Evolutionary conservation across 2,888 invertebrate genomes (phyloP).

Genomic region (Gibbula magus): DNA sequence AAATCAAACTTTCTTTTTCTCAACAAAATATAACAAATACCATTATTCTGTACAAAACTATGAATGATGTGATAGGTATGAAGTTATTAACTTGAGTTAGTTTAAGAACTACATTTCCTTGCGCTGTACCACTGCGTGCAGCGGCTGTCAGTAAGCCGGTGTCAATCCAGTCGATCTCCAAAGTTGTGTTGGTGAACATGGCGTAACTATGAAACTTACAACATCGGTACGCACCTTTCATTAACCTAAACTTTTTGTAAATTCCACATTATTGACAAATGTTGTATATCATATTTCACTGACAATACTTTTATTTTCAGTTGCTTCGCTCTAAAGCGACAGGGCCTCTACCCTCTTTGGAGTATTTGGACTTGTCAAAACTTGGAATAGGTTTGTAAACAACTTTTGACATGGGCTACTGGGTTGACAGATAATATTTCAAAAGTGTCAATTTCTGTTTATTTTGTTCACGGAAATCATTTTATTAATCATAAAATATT

Average conservation of each 20-base stretch:
- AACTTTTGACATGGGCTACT: not conserved
- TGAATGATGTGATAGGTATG: too few species aligned
- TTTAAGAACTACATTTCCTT: not conserved
- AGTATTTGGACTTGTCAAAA: slow-evolving; percentile 64
- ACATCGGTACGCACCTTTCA: slow-evolving; percentile 32
- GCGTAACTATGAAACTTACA: slow-evolving; percentile 39
- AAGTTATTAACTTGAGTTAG: too few species aligned
- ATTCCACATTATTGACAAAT: not conserved
- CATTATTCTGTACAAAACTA: too few species aligned
- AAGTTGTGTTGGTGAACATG: not conserved
- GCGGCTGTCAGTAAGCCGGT: slow-evolving; percentile 3
- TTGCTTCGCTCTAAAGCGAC: slow-evolving; percentile 54
- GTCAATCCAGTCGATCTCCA: not conserved
- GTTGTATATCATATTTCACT: not conserved
- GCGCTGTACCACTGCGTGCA: not conserved
- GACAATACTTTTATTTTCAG: slow-evolving; percentile 45
- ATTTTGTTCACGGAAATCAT: not conserved
- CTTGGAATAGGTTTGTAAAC: slow-evolving; percentile 59
- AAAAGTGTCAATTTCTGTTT: not conserved
- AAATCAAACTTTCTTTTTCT: too few species aligned
- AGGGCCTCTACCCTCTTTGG: slow-evolving; percentile 55
- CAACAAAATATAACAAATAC: too few species aligned
- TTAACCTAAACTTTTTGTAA: not conserved
- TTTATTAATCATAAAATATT: not conserved
- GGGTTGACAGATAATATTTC: not conserved